Base-by-base conservation (phyloP, 2,113 vertebrate genomes). In the Acanthochromis polyacanthus region DNA sequence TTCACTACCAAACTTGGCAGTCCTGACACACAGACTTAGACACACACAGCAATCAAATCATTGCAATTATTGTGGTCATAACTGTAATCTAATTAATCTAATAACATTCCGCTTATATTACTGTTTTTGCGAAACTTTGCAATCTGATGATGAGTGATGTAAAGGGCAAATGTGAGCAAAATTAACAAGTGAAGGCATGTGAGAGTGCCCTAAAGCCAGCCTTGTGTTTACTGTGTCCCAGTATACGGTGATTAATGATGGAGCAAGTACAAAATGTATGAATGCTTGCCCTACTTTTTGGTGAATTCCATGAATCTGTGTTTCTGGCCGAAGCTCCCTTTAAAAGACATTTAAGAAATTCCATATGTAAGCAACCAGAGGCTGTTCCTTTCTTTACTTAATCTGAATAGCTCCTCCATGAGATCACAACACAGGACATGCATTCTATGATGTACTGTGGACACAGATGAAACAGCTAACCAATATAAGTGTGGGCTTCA, bases 1-100 rank as follows among this genome's bases (percentile, higher is more conserved):
- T 75, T 80, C 46, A 69, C 59, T 52, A 81, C 45, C 48, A 81
- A 64, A 71, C 25, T 67, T 81, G 78, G 50, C 62, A 86, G 79
- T 22, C 57, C 32, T 57, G 51, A 85, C 56, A 80, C 43, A 58
- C 32, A 82, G 36, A 60, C 62, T 43, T 28, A 22, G 14, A 40
- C 22, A 57, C 20, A 58, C 48, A 64, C 58, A 70, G 4, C 38
- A 60, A 86, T 67, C 25, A 46, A 71, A 83, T 77, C 14, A 81
- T 52, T 75, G 43, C n/a, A 32, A 65, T 75, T 25, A 69, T 64
- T 75, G 32, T 76, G 59, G 16, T 6, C 10, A 58, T 10, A 66
- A 10, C 43, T 25, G 22, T 48, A 30, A 78, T 64, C 53, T 43
- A 74, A 85, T 78, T 80, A 71, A 53, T 10, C 9, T 51, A 79